These are phyloP conservation scores for Tetramorium simillimum DNA, from an alignment of 1,140 invertebrate genomes.

Conservation along the genomic window DNA sequence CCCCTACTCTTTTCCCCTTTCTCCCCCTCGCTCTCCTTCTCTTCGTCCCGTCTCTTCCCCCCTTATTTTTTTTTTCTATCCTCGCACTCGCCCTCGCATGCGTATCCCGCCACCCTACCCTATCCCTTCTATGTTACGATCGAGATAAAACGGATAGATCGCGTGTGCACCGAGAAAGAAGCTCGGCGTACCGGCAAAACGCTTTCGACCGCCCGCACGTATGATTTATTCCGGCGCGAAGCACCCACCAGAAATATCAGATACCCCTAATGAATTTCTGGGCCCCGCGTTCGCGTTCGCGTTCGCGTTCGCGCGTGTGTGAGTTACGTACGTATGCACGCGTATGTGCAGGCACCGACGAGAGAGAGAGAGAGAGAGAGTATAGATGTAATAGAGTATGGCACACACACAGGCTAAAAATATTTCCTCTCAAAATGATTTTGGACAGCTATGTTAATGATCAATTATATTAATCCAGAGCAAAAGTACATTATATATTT, in stretches of 20 bases:
- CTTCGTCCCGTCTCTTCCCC: slow-evolving; percentile 18
- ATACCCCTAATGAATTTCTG: slow-evolving; percentile 84
- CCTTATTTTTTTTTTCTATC: slow-evolving; percentile 58
- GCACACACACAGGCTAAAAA: slow-evolving; percentile 2
- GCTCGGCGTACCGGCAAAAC: slow-evolving; percentile 70
- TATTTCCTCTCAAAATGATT: slow-evolving; percentile 16
- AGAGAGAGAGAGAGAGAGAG: neutral
- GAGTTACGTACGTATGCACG: neutral
- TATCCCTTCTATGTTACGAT: slow-evolving; percentile 57
- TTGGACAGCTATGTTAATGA: slow-evolving; percentile 36
- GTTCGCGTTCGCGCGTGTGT: slow-evolving; percentile 70
- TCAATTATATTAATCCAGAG: neutral
- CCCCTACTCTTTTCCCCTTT: slow-evolving; percentile 61
- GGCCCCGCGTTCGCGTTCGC: slow-evolving; percentile 68
- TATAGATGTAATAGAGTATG: too few relatives aligned
- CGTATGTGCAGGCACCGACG: neutral
- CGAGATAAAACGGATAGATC: slow-evolving; percentile 74
- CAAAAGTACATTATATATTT: neutral
- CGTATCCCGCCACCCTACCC: slow-evolving; percentile 24
- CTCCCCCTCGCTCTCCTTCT: slow-evolving; percentile 15
- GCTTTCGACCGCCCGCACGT: slow-evolving; percentile 67
- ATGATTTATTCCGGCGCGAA: slow-evolving; percentile 84
- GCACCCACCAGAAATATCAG: slow-evolving; percentile 84
- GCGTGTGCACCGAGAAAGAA: slow-evolving; percentile 69
- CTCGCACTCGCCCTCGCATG: slow-evolving; percentile 40